Conservation (phyloP, 2,797 vertebrate species). For the Microctenopoma steveboyesi region DNA sequence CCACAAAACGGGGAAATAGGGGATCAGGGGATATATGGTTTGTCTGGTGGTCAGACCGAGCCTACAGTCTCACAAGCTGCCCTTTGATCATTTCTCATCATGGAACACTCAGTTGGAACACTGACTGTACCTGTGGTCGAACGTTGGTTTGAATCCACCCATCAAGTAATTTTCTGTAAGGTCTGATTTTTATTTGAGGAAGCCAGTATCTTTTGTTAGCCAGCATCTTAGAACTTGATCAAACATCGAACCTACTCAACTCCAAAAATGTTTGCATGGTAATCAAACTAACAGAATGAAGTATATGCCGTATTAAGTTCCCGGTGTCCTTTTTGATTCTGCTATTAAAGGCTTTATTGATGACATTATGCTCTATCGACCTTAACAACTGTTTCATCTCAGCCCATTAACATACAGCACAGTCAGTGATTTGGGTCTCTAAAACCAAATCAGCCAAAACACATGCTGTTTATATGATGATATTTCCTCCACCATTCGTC, state of each 20-base stretch:
- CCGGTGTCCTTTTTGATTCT: not conserved
- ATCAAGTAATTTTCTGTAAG: constrained; percentile 17
- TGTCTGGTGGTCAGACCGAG: constrained; percentile 39
- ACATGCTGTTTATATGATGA: constrained; percentile 13
- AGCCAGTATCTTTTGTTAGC: too few relatives aligned
- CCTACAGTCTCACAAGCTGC: constrained; percentile 12
- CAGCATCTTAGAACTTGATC: not conserved
- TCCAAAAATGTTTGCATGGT: not conserved
- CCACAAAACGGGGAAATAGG: constrained; percentile 27
- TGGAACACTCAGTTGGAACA: constrained; percentile 8
- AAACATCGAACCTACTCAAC: not conserved
- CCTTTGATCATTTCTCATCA: constrained; percentile 41
- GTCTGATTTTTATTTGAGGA: constrained; percentile 18
- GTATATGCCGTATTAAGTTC: not conserved
- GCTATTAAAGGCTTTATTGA: not conserved
- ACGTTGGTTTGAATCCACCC: constrained; percentile 17
- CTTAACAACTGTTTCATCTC: not conserved
- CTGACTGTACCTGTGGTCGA: constrained; percentile 8
- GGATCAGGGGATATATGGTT: constrained; percentile 45
- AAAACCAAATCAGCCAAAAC: constrained; percentile 22
- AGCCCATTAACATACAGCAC: not conserved
- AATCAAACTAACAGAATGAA: not conserved
- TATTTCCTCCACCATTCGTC: constrained; percentile 10
- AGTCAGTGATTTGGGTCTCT: constrained; percentile 22
- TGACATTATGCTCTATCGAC: constrained; percentile 17